Base-by-base conservation (phyloP, 2,113 vertebrate genomes). In the Ellobius talpinus region DNA sequence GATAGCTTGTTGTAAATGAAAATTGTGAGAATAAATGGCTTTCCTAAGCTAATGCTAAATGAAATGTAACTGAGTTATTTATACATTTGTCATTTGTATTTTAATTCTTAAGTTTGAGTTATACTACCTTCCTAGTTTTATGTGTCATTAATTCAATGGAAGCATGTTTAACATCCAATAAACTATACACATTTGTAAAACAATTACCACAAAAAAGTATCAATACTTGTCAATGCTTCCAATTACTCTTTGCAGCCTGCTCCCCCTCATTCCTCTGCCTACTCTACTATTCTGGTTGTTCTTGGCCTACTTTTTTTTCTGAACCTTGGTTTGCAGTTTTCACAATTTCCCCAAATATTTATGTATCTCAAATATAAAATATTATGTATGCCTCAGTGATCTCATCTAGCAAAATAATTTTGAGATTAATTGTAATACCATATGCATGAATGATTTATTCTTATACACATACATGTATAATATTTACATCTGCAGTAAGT, bases 41-140 rank as follows among this genome's bases (percentile, higher is more conserved):
- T 47, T 39, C 31, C 2, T 74, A 88, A 79, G 17, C 11, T 86
- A 91, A 77, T 94, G 61, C 5, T 68, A 50, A 5, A 65, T 76
- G 26, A 86, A 42, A 76, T 76, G 11, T 16, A 81, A 88, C 58
- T 94, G 17, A 77, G 24, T 45, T 90, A 95, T 78, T 91, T 73
- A 87, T 78, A 33, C 0, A 29, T n/a, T 7, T 63, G 36, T 63
- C 1, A 50, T 73, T 94, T 84, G 58, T 65, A 84, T 58, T 92
- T 78, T 92, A 4, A 78, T 81, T 76, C 21, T 12, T 68, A 26
- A 90, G 31, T 86, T 90, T 94, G 63, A 68, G 19, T 76, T 93
- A 76, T 86, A 24, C 47, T 39, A 66, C 4, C 3, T 90, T 5
- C 9, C 42, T 70, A 78, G 6, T 45, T 90, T n/a, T 7, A 85